Evolutionary conservation across 2,797 vertebrate species (phyloP), one percentile per base, ranked within the genome.

Genomic region (Sternarchorhynchus goeldii): DNA sequence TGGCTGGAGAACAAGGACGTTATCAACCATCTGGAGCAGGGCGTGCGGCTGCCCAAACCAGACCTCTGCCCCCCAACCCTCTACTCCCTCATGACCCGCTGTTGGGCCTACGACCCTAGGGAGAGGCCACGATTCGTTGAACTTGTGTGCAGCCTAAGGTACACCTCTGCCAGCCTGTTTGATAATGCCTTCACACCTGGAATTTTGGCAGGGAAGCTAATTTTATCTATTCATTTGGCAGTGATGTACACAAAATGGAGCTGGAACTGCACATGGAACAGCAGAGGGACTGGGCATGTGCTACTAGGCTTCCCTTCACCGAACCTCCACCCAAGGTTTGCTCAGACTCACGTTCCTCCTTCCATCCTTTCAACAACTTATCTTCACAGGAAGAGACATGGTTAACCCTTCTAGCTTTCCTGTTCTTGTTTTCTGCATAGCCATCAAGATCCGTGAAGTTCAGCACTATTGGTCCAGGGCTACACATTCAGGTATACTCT

Each of bases 1-100:
- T 98, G 98, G 82, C 92, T 99, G 91, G 97, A 98, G 89, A 99
- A 99, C 86, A 95, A 97, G 1, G 95, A 99, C 74, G 97, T 99
- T 88, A 98, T 99, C 74, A 94, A 93, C 81, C 94, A 96, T 69
- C 95, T 99, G 67, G 98, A 99, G 89, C 91, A 93, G 0, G 98
- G 97, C 0, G 89, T 95, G 69, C 93, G 98, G 68, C 93, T 99
- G 80, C 95, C 96, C 17, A 96, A 95, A 89, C 97, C 98, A 0
- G 90, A 93, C 71, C 89, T 83, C 71, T 99, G 97, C 88, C 96
- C 97, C 6, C 94, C 95, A 7, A 91, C 89, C 57, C 86, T 99
- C 81, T 99, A 96, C 92, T 93, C 93, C 82, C 93, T 98, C 90
- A 95, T 99, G 93, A 95, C 91, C 67, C 94, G 91, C 87, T 98